Evolutionary conservation across 2,888 invertebrate species (phyloP), one percentile per base, ranked within the genome.

Genomic region (Chaitophorus viminalis): DNA sequence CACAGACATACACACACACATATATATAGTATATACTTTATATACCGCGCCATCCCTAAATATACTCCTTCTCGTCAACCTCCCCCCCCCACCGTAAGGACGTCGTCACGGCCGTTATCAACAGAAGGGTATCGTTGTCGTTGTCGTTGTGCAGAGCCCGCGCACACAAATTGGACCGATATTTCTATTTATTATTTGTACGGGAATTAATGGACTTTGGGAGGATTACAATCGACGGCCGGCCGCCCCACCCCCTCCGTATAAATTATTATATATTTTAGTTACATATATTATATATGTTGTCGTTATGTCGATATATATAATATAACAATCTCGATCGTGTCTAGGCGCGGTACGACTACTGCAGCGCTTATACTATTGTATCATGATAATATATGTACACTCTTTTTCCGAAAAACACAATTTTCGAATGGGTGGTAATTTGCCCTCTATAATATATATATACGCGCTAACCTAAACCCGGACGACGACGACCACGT

Each of bases 151-250:
- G 36, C 54, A 14, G 54, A 65, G 36, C 29, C n/a, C 65, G 79
- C 79, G 79, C 79, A 6, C 77, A 70, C 79, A 86, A 86, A 86
- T 86, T 78, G 85, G 78, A 68, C 78, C 70, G 83, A 84, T 76
- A 68, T 85, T 68, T 70, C 46, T 77, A 85, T 85, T 77, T 78
- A 85, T 77, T 77, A 78, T 77, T 85, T 84, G n/a, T 29, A 68
- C 31, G 72, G 74, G 79, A 87, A 87, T 87, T 87, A 79, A 87
- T 87, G 86, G 86, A 85, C 77, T 85, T 68, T 31, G 68, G n/a
- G 68, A 31, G 85, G 85, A 85, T 85, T 85, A 77, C 85, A 52
- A 85, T 85, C 85, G 85, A 36, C 39, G 70, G 52, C 70, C 82
- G 82, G 39, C 21, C 36, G 72, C 33, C 81, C 14, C 17, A 14